Base-by-base conservation (phyloP, 2,113 vertebrate species). In the Hypocryptadius cinnamomeus region DNA sequence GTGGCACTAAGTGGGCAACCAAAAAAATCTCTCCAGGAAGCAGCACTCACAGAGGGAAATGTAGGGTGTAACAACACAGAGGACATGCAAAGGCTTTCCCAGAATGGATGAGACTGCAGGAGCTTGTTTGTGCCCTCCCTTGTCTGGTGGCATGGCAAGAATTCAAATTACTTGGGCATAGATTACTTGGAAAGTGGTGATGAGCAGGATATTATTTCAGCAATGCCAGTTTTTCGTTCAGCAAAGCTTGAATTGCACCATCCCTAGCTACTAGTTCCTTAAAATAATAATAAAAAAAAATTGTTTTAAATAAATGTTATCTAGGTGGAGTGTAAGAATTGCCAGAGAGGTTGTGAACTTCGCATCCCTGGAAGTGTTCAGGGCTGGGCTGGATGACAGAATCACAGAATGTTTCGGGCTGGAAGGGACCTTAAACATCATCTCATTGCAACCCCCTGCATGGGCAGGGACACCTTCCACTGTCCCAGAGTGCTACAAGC, bases 341-440 rank as follows among this genome's bases (percentile, higher is more conserved):
- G 30, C 5, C 30, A 45, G n/a, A 61, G 47, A 22, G 6, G 14
- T 23, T 48, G 25, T 61, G 14, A 10, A 8, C 5, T 27, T 8
- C 0, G 0, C 10, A 35, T 33, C 12, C n/a, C 33, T 53, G 28
- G 13, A 39, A 45, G 28, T 45, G 44, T 11, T 16, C 19, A 59
- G 33, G 10, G 37, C 44, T 37, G 39, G 13, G 59, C 0, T 51
- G 50, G 59, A 21, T 16, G 23, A 40, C 0, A 23, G 15, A n/a
- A 59, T 28, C 44, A 40, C 9, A 28, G 30, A 69, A 11, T 11
- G 44, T 28, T 40, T 69, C 40, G 30, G 4, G 23, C 22, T 48
- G 23, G 23, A 69, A 40, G 23, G 22, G 53, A 40, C 11, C 22
- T 48, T 28, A 18, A 40, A 59, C 9, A 48, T 71, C 31, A 60